phyloP scores from a whole-genome alignment of 2,113 vertebrate species.

The Bos javanicus region DNA sequence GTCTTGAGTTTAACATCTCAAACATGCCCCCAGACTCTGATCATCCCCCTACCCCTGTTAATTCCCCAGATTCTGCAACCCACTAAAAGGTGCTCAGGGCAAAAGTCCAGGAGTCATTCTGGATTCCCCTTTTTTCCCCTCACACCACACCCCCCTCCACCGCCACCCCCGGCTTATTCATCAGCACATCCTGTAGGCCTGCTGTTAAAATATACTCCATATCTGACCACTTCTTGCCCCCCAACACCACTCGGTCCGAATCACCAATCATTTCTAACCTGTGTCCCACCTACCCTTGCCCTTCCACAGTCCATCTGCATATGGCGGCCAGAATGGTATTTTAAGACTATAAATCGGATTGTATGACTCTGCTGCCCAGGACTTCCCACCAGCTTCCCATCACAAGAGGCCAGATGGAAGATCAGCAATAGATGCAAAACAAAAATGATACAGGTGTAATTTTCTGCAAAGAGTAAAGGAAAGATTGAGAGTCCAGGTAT shows the following conservation, averaged over 20 bases:
- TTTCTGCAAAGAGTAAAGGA: neutral
- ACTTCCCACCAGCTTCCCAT: neutral
- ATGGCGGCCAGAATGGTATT: neutral
- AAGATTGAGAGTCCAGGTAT: neutral
- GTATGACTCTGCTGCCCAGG: neutral
- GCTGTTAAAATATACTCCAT: fast-evolving
- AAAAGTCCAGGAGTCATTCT: neutral
- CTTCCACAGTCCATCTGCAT: neutral
- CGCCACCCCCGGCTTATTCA: neutral
- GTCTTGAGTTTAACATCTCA: neutral
- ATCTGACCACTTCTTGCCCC: neutral
- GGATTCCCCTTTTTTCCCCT: neutral
- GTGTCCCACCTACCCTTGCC: neutral
- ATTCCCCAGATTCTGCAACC: too few relatives aligned
- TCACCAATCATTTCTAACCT: neutral
- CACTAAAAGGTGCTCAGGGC: neutral
- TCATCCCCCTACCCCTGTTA: fast-evolving
- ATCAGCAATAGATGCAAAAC: neutral
- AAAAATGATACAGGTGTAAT: neutral
- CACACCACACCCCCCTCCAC: fast-evolving
- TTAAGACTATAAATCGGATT: neutral
- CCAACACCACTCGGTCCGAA: fast-evolving
- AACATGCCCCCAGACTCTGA: neutral
- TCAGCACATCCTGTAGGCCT: neutral
- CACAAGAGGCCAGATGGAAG: neutral